Evolutionary conservation across 2,797 vertebrate species (phyloP).

Genomic region (Bucorvus abyssinicus): DNA sequence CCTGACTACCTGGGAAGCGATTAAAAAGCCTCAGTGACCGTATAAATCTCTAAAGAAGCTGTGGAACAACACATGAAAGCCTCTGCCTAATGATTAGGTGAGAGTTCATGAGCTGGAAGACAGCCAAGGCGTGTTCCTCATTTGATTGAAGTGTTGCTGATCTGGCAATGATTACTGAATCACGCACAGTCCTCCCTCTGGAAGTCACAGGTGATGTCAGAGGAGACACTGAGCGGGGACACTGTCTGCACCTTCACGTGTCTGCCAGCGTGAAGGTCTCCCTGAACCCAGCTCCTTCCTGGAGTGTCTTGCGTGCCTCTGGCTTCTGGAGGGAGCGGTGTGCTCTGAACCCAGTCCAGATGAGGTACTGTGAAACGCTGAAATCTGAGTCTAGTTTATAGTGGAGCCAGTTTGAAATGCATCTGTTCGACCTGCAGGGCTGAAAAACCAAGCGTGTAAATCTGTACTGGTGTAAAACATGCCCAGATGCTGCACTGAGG

Average conservation of each 20-base stretch:
- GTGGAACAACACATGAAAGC: not conserved
- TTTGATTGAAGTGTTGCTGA: conserved; percentile 37
- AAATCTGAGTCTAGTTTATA: not conserved
- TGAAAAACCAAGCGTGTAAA: not conserved
- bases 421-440: not conserved
- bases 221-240: not conserved
- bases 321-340: conserved; percentile 33
- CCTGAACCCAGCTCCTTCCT: not conserved
- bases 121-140: conserved; percentile 38
- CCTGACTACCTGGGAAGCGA: conserved; percentile 18
- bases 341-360: not conserved
- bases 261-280: not conserved
- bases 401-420: conserved; percentile 53
- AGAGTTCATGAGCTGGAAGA: conserved; percentile 17
- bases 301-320: not conserved
- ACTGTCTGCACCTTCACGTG: not conserved
- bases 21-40: not conserved
- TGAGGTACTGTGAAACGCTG: not conserved
- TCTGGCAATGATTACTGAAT: conserved; percentile 50
- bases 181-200: not conserved
- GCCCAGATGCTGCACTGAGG: accelerated
- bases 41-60: not conserved
- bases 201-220: not conserved
- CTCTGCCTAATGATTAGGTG: not conserved
- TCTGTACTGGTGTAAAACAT: not conserved